A percentile compares a stretch with the other conserved stretches of the same genome.
phyloP scores from a whole-genome alignment of 2,797 vertebrate species.

The Coranthus polyacanthus region DNA sequence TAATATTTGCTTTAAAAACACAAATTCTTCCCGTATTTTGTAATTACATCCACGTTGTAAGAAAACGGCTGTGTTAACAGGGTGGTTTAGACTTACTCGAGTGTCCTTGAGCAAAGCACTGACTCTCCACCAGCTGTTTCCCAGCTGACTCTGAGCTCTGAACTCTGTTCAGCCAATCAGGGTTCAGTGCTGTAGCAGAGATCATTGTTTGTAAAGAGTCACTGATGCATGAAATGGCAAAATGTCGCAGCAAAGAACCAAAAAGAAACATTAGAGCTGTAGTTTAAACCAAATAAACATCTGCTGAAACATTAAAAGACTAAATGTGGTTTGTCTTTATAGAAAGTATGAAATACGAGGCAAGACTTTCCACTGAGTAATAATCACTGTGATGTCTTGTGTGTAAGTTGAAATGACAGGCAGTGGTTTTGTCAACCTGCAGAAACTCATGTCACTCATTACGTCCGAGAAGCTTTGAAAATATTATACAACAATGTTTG shows the following conservation, averaged over 20 bases:
- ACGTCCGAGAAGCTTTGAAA: slow-evolving; percentile 23
- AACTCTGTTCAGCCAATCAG: slow-evolving; percentile 15
- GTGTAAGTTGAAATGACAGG: too few relatives aligned
- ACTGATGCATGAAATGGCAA: not conserved
- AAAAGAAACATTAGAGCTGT: not conserved
- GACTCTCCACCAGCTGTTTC: slow-evolving; percentile 18
- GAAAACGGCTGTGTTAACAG: not conserved
- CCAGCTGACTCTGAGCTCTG: slow-evolving; percentile 25
- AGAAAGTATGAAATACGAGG: not conserved
- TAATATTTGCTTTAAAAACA: not conserved
- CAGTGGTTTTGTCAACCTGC: too few relatives aligned
- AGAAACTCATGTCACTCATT: not conserved
- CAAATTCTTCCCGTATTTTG: not conserved
- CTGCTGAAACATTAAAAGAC: not conserved
- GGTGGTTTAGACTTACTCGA: not conserved
- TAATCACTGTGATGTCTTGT: too few relatives aligned
- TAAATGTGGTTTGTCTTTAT: not conserved
- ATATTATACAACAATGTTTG: slow-evolving; percentile 3
- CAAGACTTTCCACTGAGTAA: not conserved
- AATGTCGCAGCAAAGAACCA: not conserved
- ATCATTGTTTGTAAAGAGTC: not conserved
- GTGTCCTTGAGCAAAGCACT: slow-evolving; percentile 30
- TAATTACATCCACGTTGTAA: not conserved
- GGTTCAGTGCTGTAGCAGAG: not conserved
- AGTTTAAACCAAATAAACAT: too few relatives aligned